Base-by-base conservation (phyloP, 2,113 vertebrate genomes). In the Leptodactylus fuscus region DNA sequence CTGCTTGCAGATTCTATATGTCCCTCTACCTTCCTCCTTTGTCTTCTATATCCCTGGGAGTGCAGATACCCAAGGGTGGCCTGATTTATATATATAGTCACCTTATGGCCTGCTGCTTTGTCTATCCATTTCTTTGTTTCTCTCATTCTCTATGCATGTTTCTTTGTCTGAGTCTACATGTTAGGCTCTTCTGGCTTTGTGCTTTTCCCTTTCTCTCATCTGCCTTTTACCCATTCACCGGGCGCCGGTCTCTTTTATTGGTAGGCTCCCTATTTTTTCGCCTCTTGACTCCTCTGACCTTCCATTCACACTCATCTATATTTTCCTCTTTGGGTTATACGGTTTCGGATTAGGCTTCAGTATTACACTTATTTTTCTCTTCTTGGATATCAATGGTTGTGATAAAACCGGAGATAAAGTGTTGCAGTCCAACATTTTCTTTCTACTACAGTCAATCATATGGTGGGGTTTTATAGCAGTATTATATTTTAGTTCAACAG, bases 131-230 rank as follows among this genome's bases (percentile, higher is more conserved):
- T 67, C 84, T 86, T 86, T 86, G 84, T 86, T 81, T 73, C 76
- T 71, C 84, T 81, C 77, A 60, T 73, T 73, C 84, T 27, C 65
- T 71, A 80, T 85, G 83, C 62, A 51, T 71, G 84, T 80, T 58
- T 86, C 77, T 86, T 86, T 86, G 84, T 86, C 84, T 86, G 48
- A 34, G 76, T n/a, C 84, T 81, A 81, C 76, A 81, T 81, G 76
- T 81, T 81, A 22, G 41, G 48, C 65, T 85, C 49, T 34, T 36
- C 36, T 70, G 46, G 49, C 67, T 73, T 86, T 86, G 29, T 81
- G 76, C 49, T 48, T 80, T 65, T 73, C 76, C 62, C 55, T 80
- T 85, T 80, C 83, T 85, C 58, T 79, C 16, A 4, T 32, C 51
- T 83, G 48, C 11, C 41, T 78, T 65, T 78, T n/a, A 80, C 36